Percentiles rank a stretch among this genome's conserved stretches.
Evolutionary conservation across 1,140 invertebrate species (phyloP).

Genomic region (Cyclargus thomasi): DNA sequence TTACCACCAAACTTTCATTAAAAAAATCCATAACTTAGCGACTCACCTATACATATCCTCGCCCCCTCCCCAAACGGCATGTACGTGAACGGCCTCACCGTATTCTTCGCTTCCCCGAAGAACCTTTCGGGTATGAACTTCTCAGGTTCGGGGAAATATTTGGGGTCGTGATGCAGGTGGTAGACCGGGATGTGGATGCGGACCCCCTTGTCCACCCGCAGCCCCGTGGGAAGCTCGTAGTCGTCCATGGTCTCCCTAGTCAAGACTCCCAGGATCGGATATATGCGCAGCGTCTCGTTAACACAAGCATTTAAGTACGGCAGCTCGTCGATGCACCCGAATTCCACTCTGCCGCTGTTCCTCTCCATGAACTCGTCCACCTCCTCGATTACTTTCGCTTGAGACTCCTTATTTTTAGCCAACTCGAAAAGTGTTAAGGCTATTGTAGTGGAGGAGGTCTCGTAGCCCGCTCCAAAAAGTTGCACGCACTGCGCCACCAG

Average conservation of each 20-base stretch:
- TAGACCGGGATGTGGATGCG: conserved; percentile 36
- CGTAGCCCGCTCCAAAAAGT: conserved; percentile 34
- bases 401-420: conserved; percentile 28
- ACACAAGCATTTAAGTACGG: conserved; percentile 31
- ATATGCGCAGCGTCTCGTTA: conserved; percentile 30
- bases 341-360: conserved; percentile 24
- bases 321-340: conserved; percentile 27
- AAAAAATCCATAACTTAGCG: no score
- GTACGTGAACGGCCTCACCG: conserved; percentile 30
- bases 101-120: conserved; percentile 30
- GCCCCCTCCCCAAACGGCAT: conserved; percentile 37
- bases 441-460: conserved; percentile 32
- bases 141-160: conserved; percentile 32
- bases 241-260: conserved; percentile 33
- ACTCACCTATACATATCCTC: conserved; percentile 36
- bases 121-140: conserved; percentile 32
- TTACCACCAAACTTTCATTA: no score
- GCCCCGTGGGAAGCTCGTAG: conserved; percentile 28
- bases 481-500: conserved; percentile 28
- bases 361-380: conserved; percentile 30
- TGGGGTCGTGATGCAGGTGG: conserved; percentile 27
- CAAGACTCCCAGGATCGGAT: conserved; percentile 29
- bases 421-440: conserved; percentile 33
- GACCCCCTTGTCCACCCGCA: conserved; percentile 29
- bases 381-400: conserved; percentile 28